Evolutionary conservation across 2,888 invertebrate genomes (phyloP).

Genomic region (Melipona bicolor): DNA sequence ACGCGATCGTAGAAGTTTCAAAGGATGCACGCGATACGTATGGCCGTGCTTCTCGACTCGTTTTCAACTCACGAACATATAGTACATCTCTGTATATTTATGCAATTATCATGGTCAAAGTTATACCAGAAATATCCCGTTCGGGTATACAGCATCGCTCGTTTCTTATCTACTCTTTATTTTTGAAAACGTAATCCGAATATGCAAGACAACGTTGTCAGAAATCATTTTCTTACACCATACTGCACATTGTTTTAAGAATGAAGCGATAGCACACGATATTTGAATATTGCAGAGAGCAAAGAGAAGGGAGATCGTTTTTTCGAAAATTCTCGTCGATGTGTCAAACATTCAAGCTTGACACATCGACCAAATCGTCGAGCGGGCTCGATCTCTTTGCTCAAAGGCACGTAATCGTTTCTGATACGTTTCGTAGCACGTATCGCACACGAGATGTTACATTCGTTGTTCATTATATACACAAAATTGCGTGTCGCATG

Average conservation of each 20-base stretch:
- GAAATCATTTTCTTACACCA: constrained; percentile 46
- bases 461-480: constrained; percentile 28
- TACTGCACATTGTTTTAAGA: constrained; percentile 62
- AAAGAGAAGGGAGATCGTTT: constrained; percentile 25
- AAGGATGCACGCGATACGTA: constrained; percentile 14
- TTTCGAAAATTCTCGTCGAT: not conserved
- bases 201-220: constrained; percentile 48
- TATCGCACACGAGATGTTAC: constrained; percentile 5
- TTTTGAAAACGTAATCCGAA: constrained; percentile 51
- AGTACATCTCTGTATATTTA: not conserved
- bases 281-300: constrained; percentile 28
- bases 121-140: not conserved
- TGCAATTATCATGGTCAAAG: not conserved
- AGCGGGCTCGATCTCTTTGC: constrained; percentile 25
- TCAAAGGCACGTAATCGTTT: constrained; percentile 43
- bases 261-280: constrained; percentile 56
- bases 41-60: constrained; percentile 19
- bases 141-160: constrained; percentile 27
- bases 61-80: not conserved
- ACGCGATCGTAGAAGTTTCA: not conserved
- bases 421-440: constrained; percentile 27
- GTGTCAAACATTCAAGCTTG: not conserved
- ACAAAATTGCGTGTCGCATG: constrained; percentile 79
- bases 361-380: not conserved
- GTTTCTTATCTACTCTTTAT: not conserved